Percentiles rank a stretch among this genome's conserved stretches.
These are phyloP conservation scores for Bergia puertoricense DNA, from an alignment of 92 coral and sea anemone genomes.

Conservation along the genomic window DNA sequence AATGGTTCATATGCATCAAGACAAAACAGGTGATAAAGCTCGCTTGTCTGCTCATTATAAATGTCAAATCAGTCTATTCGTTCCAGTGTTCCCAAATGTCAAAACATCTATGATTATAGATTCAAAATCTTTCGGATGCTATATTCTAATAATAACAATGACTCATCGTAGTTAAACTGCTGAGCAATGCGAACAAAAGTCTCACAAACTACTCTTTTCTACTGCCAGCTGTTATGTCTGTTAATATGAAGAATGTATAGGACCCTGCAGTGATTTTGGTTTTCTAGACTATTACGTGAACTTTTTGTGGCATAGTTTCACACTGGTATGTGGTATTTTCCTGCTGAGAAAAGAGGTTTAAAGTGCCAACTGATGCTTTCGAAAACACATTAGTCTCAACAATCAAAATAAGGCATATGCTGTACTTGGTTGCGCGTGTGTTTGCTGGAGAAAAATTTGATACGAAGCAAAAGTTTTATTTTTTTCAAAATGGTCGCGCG, in stretches of 20 bases:
- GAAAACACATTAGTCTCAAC: neutral
- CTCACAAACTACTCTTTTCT: neutral
- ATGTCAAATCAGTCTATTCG: neutral
- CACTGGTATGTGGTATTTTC: neutral
- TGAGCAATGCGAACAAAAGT: neutral
- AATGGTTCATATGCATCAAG: neutral
- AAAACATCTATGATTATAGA: too few species aligned
- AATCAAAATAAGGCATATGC: neutral
- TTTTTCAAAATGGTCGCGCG: too few species aligned
- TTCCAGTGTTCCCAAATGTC: neutral
- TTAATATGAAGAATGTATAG: neutral
- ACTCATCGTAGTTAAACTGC: neutral
- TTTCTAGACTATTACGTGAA: neutral
- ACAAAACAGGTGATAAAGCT: neutral
- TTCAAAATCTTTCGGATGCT: too few species aligned
- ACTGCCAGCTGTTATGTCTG: too few species aligned
- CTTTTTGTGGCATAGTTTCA: neutral
- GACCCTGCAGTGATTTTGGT: neutral
- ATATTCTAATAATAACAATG: too few species aligned
- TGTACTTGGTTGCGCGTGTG: too few species aligned
- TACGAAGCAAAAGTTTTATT: too few species aligned
- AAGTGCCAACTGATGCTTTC: neutral
- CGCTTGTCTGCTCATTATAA: neutral
- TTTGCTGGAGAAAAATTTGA: too few species aligned
- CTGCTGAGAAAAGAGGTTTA: neutral